phyloP scores from a whole-genome alignment of 1,140 invertebrate genomes.

The Tetramorium simillimum region DNA sequence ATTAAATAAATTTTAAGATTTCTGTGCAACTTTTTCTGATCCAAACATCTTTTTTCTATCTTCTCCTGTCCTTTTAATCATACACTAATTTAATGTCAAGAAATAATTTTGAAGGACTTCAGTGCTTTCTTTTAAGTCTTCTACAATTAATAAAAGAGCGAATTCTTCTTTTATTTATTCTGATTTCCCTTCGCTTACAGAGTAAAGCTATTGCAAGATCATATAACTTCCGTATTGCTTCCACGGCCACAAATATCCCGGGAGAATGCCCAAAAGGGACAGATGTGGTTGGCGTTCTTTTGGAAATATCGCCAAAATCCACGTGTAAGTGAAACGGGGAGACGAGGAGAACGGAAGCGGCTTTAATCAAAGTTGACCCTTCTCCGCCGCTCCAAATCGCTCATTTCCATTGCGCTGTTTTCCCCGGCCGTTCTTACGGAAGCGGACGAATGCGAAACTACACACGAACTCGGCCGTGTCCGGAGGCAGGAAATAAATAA shows the following conservation, averaged over 20 bases:
- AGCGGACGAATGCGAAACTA: constrained; percentile 28
- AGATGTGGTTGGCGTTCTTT: not conserved
- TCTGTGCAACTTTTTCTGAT: too few species aligned
- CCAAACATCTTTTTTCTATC: not conserved
- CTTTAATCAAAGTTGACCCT: constrained; percentile 55
- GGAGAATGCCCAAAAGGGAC: not conserved
- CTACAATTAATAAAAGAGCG: not conserved
- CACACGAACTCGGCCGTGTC: constrained; percentile 1
- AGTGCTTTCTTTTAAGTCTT: not conserved
- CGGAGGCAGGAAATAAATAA: constrained; percentile 56
- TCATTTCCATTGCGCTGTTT: constrained; percentile 25
- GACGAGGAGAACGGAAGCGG: not conserved
- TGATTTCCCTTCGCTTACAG: not conserved
- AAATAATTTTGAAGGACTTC: not conserved
- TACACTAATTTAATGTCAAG: not conserved
- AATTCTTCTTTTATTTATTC: constrained; percentile 16
- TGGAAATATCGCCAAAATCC: constrained; percentile 36
- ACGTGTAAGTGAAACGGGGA: not conserved
- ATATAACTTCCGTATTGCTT: constrained; percentile 16
- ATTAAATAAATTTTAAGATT: not conserved
- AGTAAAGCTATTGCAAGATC: constrained; percentile 23
- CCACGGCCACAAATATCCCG: not conserved
- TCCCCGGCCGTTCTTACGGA: constrained; percentile 2
- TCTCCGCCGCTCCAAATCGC: not conserved
- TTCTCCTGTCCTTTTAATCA: not conserved